Conservation (phyloP, 2,797 vertebrate species). For the Tadarida brasiliensis region DNA sequence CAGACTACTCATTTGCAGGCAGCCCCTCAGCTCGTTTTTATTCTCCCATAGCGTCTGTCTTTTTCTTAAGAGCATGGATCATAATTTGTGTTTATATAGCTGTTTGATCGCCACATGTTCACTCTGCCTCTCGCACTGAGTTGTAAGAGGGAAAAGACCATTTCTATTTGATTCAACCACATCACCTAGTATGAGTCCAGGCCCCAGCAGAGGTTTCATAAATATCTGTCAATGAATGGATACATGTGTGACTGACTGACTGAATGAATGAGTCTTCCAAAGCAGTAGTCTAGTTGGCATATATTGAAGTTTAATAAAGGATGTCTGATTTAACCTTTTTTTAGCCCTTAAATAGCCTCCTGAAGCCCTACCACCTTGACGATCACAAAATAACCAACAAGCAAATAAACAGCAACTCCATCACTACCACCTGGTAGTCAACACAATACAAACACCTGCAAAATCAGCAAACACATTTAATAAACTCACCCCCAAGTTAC, state of each 20-base stretch:
- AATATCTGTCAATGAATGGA: neutral
- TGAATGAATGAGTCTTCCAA: neutral
- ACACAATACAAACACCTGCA: neutral
- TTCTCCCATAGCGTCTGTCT: neutral
- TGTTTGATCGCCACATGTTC: neutral
- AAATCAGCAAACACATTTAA: neutral
- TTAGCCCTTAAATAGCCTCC: neutral
- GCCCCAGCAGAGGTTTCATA: neutral
- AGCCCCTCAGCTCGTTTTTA: neutral
- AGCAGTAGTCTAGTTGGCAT: neutral
- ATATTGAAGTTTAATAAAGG: neutral
- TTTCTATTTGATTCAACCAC: neutral
- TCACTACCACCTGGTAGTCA: too few relatives aligned
- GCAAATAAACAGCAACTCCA: neutral
- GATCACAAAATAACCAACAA: neutral
- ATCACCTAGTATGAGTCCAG: neutral
- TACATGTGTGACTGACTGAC: neutral
- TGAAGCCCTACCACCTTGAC: neutral
- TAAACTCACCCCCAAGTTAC: neutral
- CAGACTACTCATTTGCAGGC: neutral
- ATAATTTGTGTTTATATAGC: neutral
- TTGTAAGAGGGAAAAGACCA: neutral
- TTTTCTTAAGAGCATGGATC: neutral
- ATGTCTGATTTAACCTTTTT: neutral
- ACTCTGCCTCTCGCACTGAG: neutral